Evolutionary conservation across 2,888 invertebrate genomes (phyloP).

Genomic region (Eupithecia subfuscata): DNA sequence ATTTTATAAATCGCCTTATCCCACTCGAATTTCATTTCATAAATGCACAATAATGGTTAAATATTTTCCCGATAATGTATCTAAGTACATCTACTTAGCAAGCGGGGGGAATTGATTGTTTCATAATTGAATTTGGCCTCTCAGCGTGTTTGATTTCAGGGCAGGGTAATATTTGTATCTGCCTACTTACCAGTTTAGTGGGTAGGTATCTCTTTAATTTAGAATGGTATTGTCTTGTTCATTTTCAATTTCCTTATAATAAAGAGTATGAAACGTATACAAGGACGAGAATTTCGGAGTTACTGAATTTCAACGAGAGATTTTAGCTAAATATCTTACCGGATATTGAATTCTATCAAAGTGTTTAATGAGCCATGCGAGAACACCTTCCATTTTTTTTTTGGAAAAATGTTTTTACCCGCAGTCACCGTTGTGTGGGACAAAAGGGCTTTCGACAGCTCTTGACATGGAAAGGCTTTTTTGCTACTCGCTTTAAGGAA

Average conservation of each 20-base stretch:
- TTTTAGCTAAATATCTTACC: background rate
- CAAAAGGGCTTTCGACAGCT: slow-evolving; percentile 76
- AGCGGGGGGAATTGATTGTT: background rate
- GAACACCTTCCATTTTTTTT: slow-evolving; percentile 25
- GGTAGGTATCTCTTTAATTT: slow-evolving; percentile 4
- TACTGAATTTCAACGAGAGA: background rate
- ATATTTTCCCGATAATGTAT: background rate
- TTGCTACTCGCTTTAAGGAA: slow-evolving; percentile 75
- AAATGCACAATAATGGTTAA: background rate
- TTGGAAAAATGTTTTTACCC: slow-evolving; percentile 45
- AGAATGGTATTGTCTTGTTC: slow-evolving; percentile 15
- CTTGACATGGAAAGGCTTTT: slow-evolving; percentile 81
- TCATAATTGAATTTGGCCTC: background rate
- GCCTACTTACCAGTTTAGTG: background rate
- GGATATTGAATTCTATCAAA: slow-evolving; percentile 24
- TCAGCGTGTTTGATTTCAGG: background rate
- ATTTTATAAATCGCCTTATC: background rate
- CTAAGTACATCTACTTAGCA: background rate
- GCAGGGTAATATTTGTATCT: slow-evolving; percentile 2
- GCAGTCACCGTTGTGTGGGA: slow-evolving; percentile 55
- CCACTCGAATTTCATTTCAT: background rate
- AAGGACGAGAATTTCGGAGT: background rate
- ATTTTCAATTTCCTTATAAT: slow-evolving; percentile 26
- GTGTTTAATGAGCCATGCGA: slow-evolving; percentile 33
- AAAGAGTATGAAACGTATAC: slow-evolving; percentile 7